A percentile compares a stretch with the other conserved stretches of the same genome.
Evolutionary conservation across 2,113 vertebrate species (phyloP).

Genomic region (Typhlomys cinereus): DNA sequence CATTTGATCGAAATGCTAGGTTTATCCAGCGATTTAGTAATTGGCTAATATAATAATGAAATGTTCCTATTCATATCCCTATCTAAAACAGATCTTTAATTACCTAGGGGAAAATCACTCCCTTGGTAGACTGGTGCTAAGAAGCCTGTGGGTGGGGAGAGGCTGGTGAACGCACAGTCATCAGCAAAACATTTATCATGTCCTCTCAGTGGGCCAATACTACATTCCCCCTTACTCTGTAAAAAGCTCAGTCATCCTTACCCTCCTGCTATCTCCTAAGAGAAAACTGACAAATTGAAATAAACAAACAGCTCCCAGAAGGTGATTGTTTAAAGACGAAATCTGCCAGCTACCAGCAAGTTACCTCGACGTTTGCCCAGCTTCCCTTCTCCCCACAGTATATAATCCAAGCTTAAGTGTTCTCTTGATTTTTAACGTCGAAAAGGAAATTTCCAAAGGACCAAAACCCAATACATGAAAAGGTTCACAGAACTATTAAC

Average conservation of each 20-base stretch:
- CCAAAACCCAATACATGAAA: background rate
- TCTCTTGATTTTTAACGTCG: background rate
- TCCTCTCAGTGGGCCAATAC: conserved; percentile 90
- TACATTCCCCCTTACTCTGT: conserved; percentile 92
- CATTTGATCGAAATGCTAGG: conserved; percentile 71
- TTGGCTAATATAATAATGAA: conserved; percentile 80
- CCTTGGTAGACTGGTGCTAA: conserved; percentile 79
- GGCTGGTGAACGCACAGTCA: conserved; percentile 89
- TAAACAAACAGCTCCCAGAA: conserved; percentile 12
- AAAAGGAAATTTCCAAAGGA: conserved; percentile 16
- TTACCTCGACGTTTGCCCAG: background rate
- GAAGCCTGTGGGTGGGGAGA: conserved; percentile 85
- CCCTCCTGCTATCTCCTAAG: conserved; percentile 67
- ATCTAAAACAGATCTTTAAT: conserved; percentile 84
- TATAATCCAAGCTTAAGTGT: background rate
- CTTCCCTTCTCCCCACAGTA: background rate
- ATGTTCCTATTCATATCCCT: conserved; percentile 78
- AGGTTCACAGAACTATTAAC: background rate
- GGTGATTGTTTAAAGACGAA: background rate
- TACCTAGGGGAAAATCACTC: conserved; percentile 84
- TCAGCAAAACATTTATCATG: conserved; percentile 93
- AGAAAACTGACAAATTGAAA: conserved; percentile 23
- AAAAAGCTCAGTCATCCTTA: conserved; percentile 87
- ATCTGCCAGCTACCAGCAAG: background rate
- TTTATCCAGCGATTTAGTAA: conserved; percentile 74